Evolutionary conservation across 92 coral and sea anemone species (phyloP).

Genomic region (Actinernus sp.): DNA sequence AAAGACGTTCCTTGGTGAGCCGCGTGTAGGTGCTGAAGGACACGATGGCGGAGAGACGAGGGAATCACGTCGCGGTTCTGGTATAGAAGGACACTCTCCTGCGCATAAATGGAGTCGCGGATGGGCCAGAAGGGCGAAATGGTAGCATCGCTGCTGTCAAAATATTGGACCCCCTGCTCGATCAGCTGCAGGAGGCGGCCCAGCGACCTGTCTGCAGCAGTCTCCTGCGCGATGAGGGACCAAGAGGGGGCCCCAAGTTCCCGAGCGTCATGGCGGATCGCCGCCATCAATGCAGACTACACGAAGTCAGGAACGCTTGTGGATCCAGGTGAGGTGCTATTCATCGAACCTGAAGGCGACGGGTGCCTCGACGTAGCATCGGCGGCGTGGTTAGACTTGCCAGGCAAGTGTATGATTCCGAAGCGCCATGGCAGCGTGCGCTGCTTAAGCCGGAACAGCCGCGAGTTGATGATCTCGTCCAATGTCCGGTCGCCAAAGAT

Average conservation of each 20-base stretch:
- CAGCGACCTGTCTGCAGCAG: constrained; percentile 44
- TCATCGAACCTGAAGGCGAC: constrained; percentile 58
- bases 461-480: constrained; percentile 59
- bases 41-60: constrained; percentile 40
- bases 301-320: constrained; percentile 49
- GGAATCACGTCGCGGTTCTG: constrained; percentile 63
- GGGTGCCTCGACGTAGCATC: constrained; percentile 73
- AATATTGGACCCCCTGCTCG: constrained; percentile 36
- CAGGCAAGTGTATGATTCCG: constrained; percentile 66
- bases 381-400: constrained; percentile 64
- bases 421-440: constrained; percentile 81
- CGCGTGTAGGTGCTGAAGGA: constrained; percentile 71
- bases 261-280: constrained; percentile 55
- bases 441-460: constrained; percentile 71
- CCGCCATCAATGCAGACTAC: constrained; percentile 53
- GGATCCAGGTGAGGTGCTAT: constrained; percentile 34
- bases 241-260: constrained; percentile 52
- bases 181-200: constrained; percentile 30
- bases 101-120: constrained; percentile 51
- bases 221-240: constrained; percentile 65
- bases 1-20: constrained; percentile 67
- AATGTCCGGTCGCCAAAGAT: constrained; percentile 62
- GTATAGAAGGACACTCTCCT: constrained; percentile 60
- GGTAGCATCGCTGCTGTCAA: constrained; percentile 32
- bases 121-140: constrained; percentile 52